A percentile compares a stretch with the other conserved stretches of the same genome.
These are phyloP conservation scores for Dryococelus australis DNA, from an alignment of 2,888 invertebrate species.

Conservation along the genomic window DNA sequence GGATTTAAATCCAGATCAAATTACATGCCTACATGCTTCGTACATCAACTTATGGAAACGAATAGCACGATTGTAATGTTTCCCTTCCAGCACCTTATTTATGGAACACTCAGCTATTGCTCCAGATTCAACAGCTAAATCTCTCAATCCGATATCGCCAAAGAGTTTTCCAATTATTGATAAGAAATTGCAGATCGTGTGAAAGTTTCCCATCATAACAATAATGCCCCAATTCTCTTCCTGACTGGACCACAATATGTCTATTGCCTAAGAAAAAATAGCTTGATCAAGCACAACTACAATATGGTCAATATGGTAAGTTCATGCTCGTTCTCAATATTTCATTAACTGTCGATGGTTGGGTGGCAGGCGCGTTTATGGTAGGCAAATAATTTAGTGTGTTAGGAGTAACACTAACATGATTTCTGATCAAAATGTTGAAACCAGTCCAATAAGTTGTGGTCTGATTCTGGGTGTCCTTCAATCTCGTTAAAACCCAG, in stretches of 20 bases:
- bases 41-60: constrained; percentile 20
- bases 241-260: background rate
- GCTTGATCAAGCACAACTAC: background rate
- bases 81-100: constrained; percentile 1
- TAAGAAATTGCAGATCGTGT: background rate
- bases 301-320: background rate
- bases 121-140: background rate
- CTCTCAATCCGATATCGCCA: background rate
- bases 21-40: background rate
- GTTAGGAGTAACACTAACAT: too few relatives aligned
- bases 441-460: too few relatives aligned
- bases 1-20: background rate
- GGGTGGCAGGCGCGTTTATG: too few relatives aligned
- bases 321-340: background rate
- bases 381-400: too few relatives aligned
- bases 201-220: constrained; percentile 5
- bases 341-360: background rate
- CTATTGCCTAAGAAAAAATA: background rate
- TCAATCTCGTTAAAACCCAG: too few relatives aligned
- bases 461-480: too few relatives aligned
- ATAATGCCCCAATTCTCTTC: background rate
- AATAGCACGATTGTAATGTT: constrained; percentile 21
- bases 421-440: too few relatives aligned
- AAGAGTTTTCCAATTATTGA: background rate
- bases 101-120: background rate